Conservation (phyloP, 1,140 invertebrate species). For the Dermatophagoides farinae region DNA sequence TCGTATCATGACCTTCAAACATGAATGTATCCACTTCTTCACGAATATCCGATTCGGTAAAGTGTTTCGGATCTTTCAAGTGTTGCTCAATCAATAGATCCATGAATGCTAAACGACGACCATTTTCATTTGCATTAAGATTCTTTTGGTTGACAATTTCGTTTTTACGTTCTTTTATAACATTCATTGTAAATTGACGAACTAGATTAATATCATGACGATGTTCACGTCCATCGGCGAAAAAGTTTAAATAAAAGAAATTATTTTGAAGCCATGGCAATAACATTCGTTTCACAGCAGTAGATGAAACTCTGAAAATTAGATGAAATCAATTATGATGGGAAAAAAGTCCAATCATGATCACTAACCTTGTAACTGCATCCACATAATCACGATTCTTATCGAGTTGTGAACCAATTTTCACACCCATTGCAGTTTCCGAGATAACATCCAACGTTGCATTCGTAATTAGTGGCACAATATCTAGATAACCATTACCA, state of each 20-base stretch:
- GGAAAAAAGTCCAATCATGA: too few relatives aligned
- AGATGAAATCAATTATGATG: too few relatives aligned
- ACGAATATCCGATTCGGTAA: conserved; percentile 61
- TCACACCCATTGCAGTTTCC: conserved; percentile 57
- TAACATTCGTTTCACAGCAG: conserved; percentile 42
- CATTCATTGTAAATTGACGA: neutral
- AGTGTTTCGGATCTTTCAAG: conserved; percentile 33
- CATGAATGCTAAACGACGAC: conserved; percentile 68
- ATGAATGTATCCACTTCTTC: conserved; percentile 27
- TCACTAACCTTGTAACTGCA: conserved; percentile 28
- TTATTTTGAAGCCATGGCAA: conserved; percentile 60
- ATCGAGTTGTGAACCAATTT: conserved; percentile 42
- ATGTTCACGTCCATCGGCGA: neutral
- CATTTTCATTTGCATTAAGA: neutral
- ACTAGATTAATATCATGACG: neutral
- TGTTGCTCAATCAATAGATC: conserved; percentile 62
- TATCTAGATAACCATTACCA: conserved; percentile 30
- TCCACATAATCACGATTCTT: conserved; percentile 47
- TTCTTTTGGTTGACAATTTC: conserved; percentile 23
- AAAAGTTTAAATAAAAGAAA: conserved; percentile 51
- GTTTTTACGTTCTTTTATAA: conserved; percentile 37
- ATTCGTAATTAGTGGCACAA: conserved; percentile 51
- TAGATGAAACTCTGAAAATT: conserved; percentile 24
- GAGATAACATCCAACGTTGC: conserved; percentile 65
- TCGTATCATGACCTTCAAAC: conserved; percentile 21